Evolutionary conservation across 2,797 vertebrate genomes (phyloP).

Genomic region (Podargus strigoides): DNA sequence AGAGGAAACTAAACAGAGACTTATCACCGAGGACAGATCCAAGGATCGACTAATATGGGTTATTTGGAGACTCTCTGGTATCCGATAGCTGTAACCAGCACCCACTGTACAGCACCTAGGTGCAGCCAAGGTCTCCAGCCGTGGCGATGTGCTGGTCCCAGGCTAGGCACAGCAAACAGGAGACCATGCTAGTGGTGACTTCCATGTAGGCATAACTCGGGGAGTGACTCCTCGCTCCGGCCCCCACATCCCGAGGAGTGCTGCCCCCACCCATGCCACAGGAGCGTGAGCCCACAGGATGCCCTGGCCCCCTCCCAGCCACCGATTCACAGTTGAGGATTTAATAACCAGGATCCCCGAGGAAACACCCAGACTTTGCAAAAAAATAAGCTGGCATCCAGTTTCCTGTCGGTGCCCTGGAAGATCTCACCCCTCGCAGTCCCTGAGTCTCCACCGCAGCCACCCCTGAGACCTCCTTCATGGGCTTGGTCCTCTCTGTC

Average conservation of each 20-base stretch:
- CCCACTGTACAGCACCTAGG: fast-evolving
- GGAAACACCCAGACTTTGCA: not conserved
- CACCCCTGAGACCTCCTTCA: not conserved
- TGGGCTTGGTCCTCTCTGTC: not conserved
- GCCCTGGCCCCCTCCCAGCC: not conserved
- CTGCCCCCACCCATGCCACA: fast-evolving
- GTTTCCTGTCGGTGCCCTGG: not conserved
- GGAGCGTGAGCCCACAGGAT: not conserved
- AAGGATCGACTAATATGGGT: not conserved
- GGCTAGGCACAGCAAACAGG: not conserved
- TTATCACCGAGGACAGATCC: not conserved
- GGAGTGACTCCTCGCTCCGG: not conserved
- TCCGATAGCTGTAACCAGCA: fast-evolving
- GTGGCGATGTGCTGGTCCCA: not conserved
- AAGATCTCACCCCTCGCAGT: not conserved
- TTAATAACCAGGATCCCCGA: not conserved
- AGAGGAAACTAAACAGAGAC: constrained; percentile 1
- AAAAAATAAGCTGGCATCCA: not conserved
- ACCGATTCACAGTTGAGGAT: fast-evolving
- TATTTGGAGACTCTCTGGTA: not conserved
- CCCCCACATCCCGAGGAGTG: fast-evolving
- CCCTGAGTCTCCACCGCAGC: fast-evolving
- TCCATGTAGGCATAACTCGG: fast-evolving
- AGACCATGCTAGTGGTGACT: fast-evolving
- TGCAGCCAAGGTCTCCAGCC: fast-evolving